Evolutionary conservation across 2,888 invertebrate genomes (phyloP), one percentile per base, ranked within the genome.

Genomic region (Hydriomena furcata): DNA sequence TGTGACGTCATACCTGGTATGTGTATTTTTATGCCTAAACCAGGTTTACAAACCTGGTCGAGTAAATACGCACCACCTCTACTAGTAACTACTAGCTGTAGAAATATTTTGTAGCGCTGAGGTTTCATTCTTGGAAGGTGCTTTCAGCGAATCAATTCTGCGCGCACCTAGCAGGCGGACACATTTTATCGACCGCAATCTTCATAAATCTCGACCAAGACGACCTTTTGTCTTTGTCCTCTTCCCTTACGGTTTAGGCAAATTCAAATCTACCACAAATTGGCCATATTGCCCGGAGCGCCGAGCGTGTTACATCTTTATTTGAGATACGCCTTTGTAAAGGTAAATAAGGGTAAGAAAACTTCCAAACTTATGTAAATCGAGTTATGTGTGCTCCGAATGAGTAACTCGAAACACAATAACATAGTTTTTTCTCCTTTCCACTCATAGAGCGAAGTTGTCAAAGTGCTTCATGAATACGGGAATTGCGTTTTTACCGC

Each of bases 161-260:
- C 46, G 54, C 55, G 44, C 60, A 68, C 66, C 60, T 66, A 65
- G 58, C 57, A 43, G 37, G 66, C 66, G 64, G 65, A 65, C 68
- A 58, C 69, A 73, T 69, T 69, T 71, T 69, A 73, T 68, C 66
- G 60, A 66, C 73, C 80, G 77, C 80, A 84, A 84, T 84, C 81
- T 83, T 79, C 79, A 84, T 84, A 84, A 84, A 84, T 85, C 83
- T 81, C 73, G 62, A 63, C 70, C 68, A 71, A 67, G 68, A 68
- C 79, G 81, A 81, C 82, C 81, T 84, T 83, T 83, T 84, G 82
- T 84, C 83, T 82, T 72, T 79, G 82, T 81, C 72, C 72, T 73
- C 65, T 75, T 76, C 72, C 73, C 72, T 76, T 68, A 73, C 72
- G 78, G 75, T 73, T 84, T 82, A 82, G 76, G 81, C 76, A 84